Base-by-base conservation (phyloP, 2,888 invertebrate genomes). In the Eristalis tenax region DNA sequence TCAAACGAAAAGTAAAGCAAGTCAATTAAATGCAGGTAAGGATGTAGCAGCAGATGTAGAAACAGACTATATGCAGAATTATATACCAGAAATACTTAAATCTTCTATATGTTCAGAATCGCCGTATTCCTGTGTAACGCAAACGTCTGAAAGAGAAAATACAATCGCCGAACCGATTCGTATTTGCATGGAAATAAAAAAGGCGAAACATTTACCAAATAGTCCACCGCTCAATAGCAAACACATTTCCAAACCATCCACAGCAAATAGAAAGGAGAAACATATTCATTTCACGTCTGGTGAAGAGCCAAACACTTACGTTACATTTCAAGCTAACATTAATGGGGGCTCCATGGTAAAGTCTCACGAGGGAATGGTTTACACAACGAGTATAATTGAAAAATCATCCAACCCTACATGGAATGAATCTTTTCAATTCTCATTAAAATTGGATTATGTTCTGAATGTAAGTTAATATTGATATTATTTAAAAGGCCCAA, bases 271-370 rank as follows among this genome's bases (percentile, higher is more conserved):
- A n/a, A n/a, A 91, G 26, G 83, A 70, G 10, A 89, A 85, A 65
- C 87, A 88, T 43, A 90, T 90, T 32, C 91, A 92, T 15, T 91
- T 90, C 85, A 90, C 91, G 18, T 90, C 94, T 71, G 92, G 93
- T 23, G 92, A 94, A 15, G 93, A 94, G 66, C 95, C 95, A 11
- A 94, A 94, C 89, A 94, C 94, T 57, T 95, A 95, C 90, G 95
- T 95, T 11, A 94, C 94, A 68, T 95, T 95, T 90, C 95, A 95
- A 90, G 93, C 94, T 3, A 81, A 90, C 10, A 87, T 85, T 26
- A 90, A 91, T 35, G 88, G 90, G 68, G 91, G 91, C 2, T 87
- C 83, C 28, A 90, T 90, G 4, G 90, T 91, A 56, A 92, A 92
- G 80, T 92, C 93, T 1, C 91, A 91, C 76, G 93, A 93, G 78